phyloP scores from a whole-genome alignment of 2,797 vertebrate genomes.

The Argyrosomus regius region DNA sequence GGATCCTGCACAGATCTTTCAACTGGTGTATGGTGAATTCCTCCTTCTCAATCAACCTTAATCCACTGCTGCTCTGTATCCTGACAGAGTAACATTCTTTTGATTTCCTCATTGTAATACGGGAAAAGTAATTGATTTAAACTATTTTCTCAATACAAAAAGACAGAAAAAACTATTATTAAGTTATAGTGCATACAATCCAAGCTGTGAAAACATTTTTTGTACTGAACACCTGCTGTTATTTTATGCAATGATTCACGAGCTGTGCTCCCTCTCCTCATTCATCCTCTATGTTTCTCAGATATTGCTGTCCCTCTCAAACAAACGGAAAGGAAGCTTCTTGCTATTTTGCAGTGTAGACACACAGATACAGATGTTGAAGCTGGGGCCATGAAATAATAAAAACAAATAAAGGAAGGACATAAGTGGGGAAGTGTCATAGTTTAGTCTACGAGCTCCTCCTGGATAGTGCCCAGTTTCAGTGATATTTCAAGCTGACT shows the following conservation, averaged over 20 bases:
- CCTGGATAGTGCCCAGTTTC: too few species aligned
- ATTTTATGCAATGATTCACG: not conserved
- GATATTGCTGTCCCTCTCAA: too few species aligned
- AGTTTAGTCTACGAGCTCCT: too few species aligned
- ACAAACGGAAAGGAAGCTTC: too few species aligned
- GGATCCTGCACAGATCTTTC: constrained; percentile 45
- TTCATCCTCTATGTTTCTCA: too few species aligned
- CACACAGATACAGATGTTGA: too few species aligned
- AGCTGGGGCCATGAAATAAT: too few species aligned
- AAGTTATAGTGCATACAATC: not conserved
- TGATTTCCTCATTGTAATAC: not conserved
- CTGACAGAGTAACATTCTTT: constrained; percentile 1
- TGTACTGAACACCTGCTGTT: not conserved
- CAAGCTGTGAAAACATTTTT: not conserved
- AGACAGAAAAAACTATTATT: not conserved
- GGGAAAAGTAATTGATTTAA: constrained; percentile 10
- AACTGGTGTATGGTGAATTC: constrained; percentile 54
- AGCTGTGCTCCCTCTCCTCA: too few species aligned
- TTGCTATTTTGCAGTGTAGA: too few species aligned
- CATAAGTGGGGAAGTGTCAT: too few species aligned
- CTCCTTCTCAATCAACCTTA: constrained; percentile 62
- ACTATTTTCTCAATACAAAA: not conserved
- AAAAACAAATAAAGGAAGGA: too few species aligned
- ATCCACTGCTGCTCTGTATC: constrained; percentile 31
- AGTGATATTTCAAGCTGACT: too few species aligned